Evolutionary conservation across 1,140 invertebrate genomes (phyloP).

Genomic region (Drosophila burlai): DNA sequence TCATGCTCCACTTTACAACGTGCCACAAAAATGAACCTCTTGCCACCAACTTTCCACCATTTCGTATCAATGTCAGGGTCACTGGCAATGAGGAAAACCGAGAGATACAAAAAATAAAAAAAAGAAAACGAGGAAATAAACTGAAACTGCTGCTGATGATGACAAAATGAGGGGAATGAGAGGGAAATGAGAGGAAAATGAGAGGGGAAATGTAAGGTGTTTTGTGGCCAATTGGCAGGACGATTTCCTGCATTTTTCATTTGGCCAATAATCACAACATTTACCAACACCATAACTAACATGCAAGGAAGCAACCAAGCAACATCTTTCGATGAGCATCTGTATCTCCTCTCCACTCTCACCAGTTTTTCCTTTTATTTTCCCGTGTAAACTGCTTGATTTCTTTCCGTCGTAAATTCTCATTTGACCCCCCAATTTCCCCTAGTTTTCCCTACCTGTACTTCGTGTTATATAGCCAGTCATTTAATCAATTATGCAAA

Average conservation of each 20-base stretch:
- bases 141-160: slow-evolving; percentile 14
- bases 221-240: slow-evolving; percentile 56
- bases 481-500: slow-evolving; percentile 83
- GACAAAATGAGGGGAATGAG: background rate
- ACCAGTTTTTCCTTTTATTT: background rate
- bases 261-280: slow-evolving; percentile 77
- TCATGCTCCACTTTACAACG: background rate
- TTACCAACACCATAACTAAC: slow-evolving; percentile 73
- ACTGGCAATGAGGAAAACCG: slow-evolving; percentile 6
- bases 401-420: slow-evolving; percentile 66
- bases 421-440: slow-evolving; percentile 31
- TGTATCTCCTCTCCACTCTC: background rate
- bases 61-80: slow-evolving; percentile 23
- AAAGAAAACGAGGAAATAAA: slow-evolving; percentile 5
- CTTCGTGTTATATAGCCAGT: slow-evolving; percentile 69
- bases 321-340: slow-evolving; percentile 14
- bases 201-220: slow-evolving; percentile 10
- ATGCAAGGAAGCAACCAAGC: slow-evolving; percentile 1
- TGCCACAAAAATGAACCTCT: background rate
- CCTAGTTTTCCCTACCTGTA: slow-evolving; percentile 16
- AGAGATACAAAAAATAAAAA: background rate
- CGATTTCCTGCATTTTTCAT: slow-evolving; percentile 67
- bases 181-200: too few species aligned
- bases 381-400: slow-evolving; percentile 17
- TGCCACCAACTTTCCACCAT: background rate